Evolutionary conservation across 2,888 invertebrate genomes (phyloP), one percentile per base, ranked within the genome.

Genomic region (Diarsia rubi): DNA sequence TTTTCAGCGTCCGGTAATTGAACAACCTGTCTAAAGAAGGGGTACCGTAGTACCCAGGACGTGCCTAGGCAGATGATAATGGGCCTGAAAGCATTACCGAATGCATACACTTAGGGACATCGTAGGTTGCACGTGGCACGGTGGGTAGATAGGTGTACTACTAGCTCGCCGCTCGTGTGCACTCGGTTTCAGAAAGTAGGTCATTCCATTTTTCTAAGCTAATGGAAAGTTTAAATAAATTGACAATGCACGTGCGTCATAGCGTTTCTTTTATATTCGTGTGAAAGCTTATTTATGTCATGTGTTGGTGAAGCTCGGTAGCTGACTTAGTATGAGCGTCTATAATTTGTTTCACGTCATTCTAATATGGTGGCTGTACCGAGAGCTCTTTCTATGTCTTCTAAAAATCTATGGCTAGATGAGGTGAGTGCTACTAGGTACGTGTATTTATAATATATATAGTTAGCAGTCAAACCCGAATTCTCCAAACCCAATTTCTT

Each of bases 151-250:
- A 19, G 9, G 70, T 24, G 16, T n/a, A 37, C n/a, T 27, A 19
- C 16, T 44, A 42, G 6, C 14, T 21, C 49, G 24, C 8, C 6
- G 54, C 21, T 37, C 47, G 45, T 65, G 49, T 27, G 44, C 37
- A 44, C 49, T 6, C 8, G 2, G 44, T 37, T 62, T 49, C 37
- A 4, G 8, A 8, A 24, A 44, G 2, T 5, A 31, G 52, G 24
- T 54, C 24, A n/a, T 42, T 47, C 11, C 16, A 78, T 60, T 77
- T 54, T 66, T 66, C 65, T 71, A 14, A 37, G 66, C 54, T 78
- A 72, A 73, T 78, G 73, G 63, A 73, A 65, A 66, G n/a, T n/a
- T 63, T 63, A 47, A 57, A 47, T 52, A 54, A n/a, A 16, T 4
- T 16, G 24, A 72, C 72, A 78, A 57, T 72, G 27, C 49, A n/a